phyloP scores from a whole-genome alignment of 2,113 vertebrate species.

The Platichthys flesus region DNA sequence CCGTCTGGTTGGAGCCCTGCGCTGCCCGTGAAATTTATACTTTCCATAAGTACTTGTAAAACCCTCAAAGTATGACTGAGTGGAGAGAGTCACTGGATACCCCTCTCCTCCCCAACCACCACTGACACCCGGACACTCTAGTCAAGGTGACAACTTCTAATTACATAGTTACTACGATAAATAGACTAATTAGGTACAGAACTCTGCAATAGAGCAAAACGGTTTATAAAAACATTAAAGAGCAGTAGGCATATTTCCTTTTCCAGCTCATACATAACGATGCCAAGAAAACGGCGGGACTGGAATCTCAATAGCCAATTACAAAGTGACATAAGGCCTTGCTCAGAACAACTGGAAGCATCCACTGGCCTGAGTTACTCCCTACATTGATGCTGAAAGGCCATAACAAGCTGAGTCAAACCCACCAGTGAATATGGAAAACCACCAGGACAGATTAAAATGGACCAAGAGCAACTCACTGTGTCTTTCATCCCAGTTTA shows the following conservation, averaged over 20 bases:
- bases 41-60: conserved; percentile 83
- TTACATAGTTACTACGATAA: conserved; percentile 66
- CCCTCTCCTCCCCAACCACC: neutral
- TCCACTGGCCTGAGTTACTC: conserved; percentile 14
- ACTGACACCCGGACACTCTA: conserved; percentile 22
- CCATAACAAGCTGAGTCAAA: neutral
- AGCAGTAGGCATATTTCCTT: conserved; percentile 40
- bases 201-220: conserved; percentile 35
- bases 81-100: conserved; percentile 67
- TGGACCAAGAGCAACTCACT: conserved; percentile 44
- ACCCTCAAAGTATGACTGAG: conserved; percentile 91
- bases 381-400: conserved; percentile 38
- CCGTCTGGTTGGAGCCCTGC: conserved; percentile 90
- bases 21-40: conserved; percentile 82
- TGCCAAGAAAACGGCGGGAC: conserved; percentile 25
- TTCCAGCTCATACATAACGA: conserved; percentile 47
- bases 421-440: conserved; percentile 42
- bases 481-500: too few relatives aligned
- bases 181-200: conserved; percentile 39
- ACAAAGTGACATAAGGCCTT: conserved; percentile 5
- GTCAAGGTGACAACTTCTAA: conserved; percentile 50
- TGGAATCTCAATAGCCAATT: conserved; percentile 21
- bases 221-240: conserved; percentile 69
- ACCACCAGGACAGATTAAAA: conserved; percentile 55
- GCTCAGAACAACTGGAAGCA: conserved; percentile 25